phyloP scores from a whole-genome alignment of 2,888 invertebrate species.

The Beris chalybata region DNA sequence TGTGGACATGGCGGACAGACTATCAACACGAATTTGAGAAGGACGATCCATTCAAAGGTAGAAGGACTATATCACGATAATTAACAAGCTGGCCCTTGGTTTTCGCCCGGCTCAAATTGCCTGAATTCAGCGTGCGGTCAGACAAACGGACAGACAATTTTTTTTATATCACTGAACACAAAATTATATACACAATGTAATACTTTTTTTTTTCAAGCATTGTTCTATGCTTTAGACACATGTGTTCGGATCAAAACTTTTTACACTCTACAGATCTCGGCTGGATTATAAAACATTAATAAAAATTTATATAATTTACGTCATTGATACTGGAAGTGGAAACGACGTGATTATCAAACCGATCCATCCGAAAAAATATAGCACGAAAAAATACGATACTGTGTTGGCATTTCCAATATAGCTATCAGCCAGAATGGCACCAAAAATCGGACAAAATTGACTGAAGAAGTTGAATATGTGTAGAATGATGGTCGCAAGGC shows the following conservation, averaged over 20 bases:
- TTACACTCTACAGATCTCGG: background rate
- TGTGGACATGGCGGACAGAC: too few species aligned
- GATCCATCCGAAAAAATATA: constrained; percentile 61
- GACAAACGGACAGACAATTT: too few species aligned
- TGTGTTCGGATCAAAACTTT: background rate
- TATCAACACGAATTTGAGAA: too few species aligned
- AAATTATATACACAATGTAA: too few species aligned
- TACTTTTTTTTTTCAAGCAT: too few species aligned
- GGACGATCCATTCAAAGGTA: too few species aligned
- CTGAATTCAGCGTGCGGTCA: too few species aligned
- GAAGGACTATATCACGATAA: too few species aligned
- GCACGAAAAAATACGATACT: constrained; percentile 62
- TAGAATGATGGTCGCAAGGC: constrained; percentile 61
- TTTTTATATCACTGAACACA: too few species aligned
- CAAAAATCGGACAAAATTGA: constrained; percentile 67
- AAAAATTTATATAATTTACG: constrained; percentile 40
- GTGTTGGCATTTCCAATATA: constrained; percentile 62
- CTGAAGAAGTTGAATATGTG: constrained; percentile 66
- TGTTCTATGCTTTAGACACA: too few species aligned
- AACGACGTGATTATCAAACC: constrained; percentile 60
- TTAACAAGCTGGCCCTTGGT: too few species aligned
- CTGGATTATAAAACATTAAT: background rate
- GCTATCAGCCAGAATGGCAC: constrained; percentile 68
- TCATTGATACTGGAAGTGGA: constrained; percentile 48
- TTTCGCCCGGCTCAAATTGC: too few species aligned